Base-by-base conservation (phyloP, 2,888 invertebrate species). In the Shargacucullia verbasci region DNA sequence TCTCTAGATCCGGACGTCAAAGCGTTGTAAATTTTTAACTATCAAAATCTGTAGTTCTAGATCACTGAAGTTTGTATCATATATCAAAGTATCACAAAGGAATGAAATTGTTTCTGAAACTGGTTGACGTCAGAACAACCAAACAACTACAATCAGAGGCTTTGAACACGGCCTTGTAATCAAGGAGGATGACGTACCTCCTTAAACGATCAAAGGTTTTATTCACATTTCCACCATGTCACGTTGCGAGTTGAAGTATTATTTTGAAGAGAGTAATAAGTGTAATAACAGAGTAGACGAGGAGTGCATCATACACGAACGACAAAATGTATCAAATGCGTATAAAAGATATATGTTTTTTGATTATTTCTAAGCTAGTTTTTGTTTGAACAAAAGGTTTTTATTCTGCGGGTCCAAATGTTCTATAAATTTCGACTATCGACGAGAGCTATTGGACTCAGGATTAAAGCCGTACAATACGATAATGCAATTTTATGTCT, bases 201-300 rank as follows among this genome's bases (percentile, higher is more conserved):
- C 20, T 20, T 20, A n/a, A n/a, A 27, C 15, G 38, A 29, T 35
- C 10, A 9, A 20, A 41, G 8, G 41, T 57, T 9, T 50, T 63
- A 59, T 62, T 53, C 13, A 58, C 56, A 44, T 39, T 20, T 20
- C 40, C 34, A 56, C 41, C 44, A 58, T 65, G 44, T 45, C 33
- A 49, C 27, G 45, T 65, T 53, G 61, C 61, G 47, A 56, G 60
- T 37, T 50, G 13, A 46, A 56, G 14, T 29, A 29, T 29, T 29
- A 29, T 57, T 56, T 43, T 55, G 34, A 44, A 48, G 29, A 25
- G n/a, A 40, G 38, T 20, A 3, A 20, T 20, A 20, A 20, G 20
- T 20, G 14, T 67, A 60, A 58, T 55, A 34, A 45, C 43, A 53
- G 37, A 15, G 25, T 37, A 34, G 25, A 55, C 27, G n/a, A 33